Conservation (phyloP, 1,140 invertebrate species). For the Harpegnathos saltator region DNA sequence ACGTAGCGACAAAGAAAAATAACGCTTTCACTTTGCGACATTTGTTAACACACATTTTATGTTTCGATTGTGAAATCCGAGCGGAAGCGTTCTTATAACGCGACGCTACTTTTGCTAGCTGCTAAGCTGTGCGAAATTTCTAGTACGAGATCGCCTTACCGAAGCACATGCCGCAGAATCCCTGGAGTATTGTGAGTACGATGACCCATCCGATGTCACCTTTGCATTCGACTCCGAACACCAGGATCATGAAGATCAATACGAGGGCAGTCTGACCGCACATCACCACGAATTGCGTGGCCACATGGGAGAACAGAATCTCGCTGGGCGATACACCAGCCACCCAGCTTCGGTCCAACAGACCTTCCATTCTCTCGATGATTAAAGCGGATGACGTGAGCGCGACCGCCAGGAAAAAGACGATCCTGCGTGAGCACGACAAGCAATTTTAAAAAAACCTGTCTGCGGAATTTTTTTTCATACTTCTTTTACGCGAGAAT, state of each 20-base stretch:
- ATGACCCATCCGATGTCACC: conserved; percentile 94
- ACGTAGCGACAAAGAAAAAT: neutral
- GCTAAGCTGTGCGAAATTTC: too few species aligned
- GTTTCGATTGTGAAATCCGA: too few species aligned
- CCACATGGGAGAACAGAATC: conserved; percentile 96
- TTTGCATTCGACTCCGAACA: conserved; percentile 94
- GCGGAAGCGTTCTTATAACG: too few species aligned
- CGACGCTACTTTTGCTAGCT: neutral
- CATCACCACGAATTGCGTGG: conserved; percentile 97
- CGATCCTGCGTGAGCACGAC: conserved; percentile 89
- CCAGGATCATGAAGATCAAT: conserved; percentile 95
- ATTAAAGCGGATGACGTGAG: conserved; percentile 96
- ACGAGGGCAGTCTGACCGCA: conserved; percentile 95
- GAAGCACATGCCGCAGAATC: conserved; percentile 97
- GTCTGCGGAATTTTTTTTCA: neutral
- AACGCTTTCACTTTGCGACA: too few species aligned
- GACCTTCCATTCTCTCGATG: conserved; percentile 94
- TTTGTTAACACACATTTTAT: neutral
- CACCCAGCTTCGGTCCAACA: conserved; percentile 96
- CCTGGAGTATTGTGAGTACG: conserved; percentile 93
- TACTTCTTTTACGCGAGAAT: neutral
- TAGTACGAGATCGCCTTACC: conserved; percentile 85
- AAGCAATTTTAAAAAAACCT: neutral
- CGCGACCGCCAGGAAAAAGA: conserved; percentile 97
- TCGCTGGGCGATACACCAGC: conserved; percentile 95